A percentile compares a stretch with the other conserved stretches of the same genome.
Evolutionary conservation across 2,797 vertebrate genomes (phyloP).

Genomic region (Tarsius wallacei): DNA sequence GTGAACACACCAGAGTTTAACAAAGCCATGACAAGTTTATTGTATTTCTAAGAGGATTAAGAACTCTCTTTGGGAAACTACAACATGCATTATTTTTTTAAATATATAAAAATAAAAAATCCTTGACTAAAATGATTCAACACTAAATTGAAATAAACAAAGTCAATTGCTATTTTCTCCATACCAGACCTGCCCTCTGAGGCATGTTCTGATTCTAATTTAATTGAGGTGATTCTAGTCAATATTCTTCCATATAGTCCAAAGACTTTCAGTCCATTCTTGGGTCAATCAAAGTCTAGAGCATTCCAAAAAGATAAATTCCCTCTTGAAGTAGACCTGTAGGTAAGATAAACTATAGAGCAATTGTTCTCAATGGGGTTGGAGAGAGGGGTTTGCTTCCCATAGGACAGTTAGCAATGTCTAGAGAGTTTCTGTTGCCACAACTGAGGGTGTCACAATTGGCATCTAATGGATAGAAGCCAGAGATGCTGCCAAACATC

Average conservation of each 20-base stretch:
- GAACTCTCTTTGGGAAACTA: neutral
- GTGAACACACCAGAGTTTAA: too few relatives aligned
- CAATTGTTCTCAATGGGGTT: neutral
- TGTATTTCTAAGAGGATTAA: slow-evolving; percentile 11
- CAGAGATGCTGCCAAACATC: neutral
- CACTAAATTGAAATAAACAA: neutral
- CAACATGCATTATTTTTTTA: neutral
- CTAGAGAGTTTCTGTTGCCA: neutral
- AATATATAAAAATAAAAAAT: neutral
- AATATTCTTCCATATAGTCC: neutral
- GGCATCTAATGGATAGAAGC: neutral
- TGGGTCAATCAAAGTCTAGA: neutral
- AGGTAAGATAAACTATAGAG: neutral
- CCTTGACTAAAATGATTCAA: slow-evolving; percentile 12
- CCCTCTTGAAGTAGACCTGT: neutral
- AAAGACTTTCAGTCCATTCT: neutral
- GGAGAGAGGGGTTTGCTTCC: neutral
- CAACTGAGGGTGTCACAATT: neutral
- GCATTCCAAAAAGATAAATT: neutral
- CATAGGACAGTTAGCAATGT: neutral
- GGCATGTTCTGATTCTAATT: slow-evolving; percentile 19
- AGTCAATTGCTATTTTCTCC: neutral
- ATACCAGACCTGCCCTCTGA: neutral
- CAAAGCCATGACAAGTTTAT: neutral
- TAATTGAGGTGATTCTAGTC: neutral